Conservation (phyloP, 2,888 invertebrate species). For the Papilio demoleus region DNA sequence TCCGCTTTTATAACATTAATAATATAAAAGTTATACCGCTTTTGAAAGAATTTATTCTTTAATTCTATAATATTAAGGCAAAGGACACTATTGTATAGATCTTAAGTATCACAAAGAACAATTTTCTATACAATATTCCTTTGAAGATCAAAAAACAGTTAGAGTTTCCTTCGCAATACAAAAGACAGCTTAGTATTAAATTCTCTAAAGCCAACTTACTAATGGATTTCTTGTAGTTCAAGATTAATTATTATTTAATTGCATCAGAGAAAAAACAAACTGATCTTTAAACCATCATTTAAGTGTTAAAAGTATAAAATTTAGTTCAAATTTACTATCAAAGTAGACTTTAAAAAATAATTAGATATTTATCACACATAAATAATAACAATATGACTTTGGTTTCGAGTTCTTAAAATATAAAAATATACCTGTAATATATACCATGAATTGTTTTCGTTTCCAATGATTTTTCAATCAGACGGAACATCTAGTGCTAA, state of each 20-base stretch:
- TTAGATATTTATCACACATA: no score
- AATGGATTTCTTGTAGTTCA: not conserved
- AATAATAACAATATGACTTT: no score
- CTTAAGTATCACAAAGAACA: constrained; percentile 4
- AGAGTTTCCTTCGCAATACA: not conserved
- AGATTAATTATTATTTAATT: constrained; percentile 3
- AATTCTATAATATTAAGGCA: not conserved
- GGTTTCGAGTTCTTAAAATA: no score
- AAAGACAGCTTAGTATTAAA: not conserved
- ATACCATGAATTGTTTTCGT: no score
- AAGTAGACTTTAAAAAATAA: no score
- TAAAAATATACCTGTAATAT: no score
- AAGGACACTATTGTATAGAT: not conserved
- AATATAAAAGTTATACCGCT: no score
- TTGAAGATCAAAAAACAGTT: constrained; percentile 3
- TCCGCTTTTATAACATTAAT: no score
- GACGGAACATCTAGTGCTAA: not conserved
- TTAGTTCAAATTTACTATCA: no score
- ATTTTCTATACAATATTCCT: not conserved
- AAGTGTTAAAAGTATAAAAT: not conserved
- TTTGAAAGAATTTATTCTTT: no score
- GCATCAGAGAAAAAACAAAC: not conserved
- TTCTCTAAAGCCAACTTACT: not conserved
- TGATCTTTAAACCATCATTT: not conserved
- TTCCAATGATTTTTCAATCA: no score